Percentiles rank a stretch among this genome's conserved stretches.
Conservation (phyloP, 1,140 invertebrate genomes). For the Zaprionus lachaisei region DNA sequence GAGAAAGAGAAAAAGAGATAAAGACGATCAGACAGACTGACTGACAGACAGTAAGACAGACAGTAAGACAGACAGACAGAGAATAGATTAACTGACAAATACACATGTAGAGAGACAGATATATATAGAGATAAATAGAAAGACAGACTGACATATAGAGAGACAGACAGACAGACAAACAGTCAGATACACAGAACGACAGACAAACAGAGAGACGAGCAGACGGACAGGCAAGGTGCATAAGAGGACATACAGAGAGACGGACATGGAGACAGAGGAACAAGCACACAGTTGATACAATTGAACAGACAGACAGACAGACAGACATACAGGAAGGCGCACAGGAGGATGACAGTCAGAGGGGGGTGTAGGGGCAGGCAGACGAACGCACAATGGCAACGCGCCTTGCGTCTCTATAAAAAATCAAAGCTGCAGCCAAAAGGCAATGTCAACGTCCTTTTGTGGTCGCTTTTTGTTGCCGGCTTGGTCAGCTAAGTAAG, state of each 20-base stretch:
- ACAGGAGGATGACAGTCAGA: neutral
- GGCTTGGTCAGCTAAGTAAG: neutral
- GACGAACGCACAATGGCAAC: neutral
- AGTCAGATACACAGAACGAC: neutral
- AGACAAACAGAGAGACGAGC: neutral
- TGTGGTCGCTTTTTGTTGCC: slow-evolving; percentile 15
- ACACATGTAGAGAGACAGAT: too few relatives aligned
- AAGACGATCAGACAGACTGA: neutral
- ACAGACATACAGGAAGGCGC: neutral
- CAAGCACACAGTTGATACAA: neutral
- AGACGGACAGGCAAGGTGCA: slow-evolving; percentile 1
- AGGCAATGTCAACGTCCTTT: slow-evolving; percentile 73
- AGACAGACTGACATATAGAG: neutral
- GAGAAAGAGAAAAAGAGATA: neutral
- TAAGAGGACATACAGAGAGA: neutral
- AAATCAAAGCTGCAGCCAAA: slow-evolving; percentile 43
- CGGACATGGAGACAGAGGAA: neutral
- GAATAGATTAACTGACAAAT: too few relatives aligned
- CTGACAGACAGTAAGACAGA: neutral
- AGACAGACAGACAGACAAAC: neutral
- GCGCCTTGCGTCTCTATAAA: neutral
- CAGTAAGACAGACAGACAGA: too few relatives aligned
- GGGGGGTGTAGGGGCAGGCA: neutral
- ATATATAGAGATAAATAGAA: too few relatives aligned
- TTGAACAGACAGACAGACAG: neutral